Percentiles rank a stretch among this genome's conserved stretches.
These are phyloP conservation scores for Jordanella pulchra DNA, from an alignment of 2,797 vertebrate species.

Conservation along the genomic window DNA sequence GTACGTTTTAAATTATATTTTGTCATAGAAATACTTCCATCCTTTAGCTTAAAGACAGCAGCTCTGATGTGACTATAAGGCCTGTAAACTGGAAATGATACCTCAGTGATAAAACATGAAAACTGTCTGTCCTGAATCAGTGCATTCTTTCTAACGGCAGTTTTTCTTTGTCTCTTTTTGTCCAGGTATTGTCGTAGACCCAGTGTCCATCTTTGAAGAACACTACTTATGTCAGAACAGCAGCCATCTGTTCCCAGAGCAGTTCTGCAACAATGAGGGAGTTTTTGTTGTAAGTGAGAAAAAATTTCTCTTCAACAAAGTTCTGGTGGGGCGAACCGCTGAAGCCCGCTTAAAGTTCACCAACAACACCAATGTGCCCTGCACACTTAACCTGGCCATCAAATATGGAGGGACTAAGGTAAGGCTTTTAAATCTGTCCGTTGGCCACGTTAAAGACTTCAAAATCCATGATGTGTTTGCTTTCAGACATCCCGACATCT, in stretches of 20 bases:
- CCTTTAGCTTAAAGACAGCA: neutral
- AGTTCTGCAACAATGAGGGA: slow-evolving; percentile 65
- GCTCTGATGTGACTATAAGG: neutral
- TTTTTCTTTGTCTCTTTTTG: neutral
- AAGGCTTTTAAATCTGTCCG: slow-evolving; percentile 18
- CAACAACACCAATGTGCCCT: slow-evolving; percentile 84
- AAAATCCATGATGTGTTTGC: neutral
- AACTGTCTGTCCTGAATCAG: neutral
- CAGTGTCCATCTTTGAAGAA: slow-evolving; percentile 86
- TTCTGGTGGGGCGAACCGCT: slow-evolving; percentile 80
- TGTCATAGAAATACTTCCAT: neutral
- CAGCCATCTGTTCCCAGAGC: slow-evolving; percentile 72
- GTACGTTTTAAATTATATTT: neutral
- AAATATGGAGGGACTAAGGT: slow-evolving; percentile 79
- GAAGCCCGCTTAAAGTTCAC: slow-evolving; percentile 86
- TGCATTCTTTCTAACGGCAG: neutral
- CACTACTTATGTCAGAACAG: slow-evolving; percentile 82
- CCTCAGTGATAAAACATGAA: neutral
- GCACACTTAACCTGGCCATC: slow-evolving; percentile 75
- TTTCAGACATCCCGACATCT: slow-evolving; percentile 28
- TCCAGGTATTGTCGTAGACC: slow-evolving; percentile 80
- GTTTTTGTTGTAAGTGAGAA: slow-evolving; percentile 88
- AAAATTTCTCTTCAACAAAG: slow-evolving; percentile 86
- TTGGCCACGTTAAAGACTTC: neutral
- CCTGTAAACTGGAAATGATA: neutral